These are phyloP conservation scores for Leptoclinus maculatus DNA, from an alignment of 2,797 vertebrate species.

Conservation along the genomic window DNA sequence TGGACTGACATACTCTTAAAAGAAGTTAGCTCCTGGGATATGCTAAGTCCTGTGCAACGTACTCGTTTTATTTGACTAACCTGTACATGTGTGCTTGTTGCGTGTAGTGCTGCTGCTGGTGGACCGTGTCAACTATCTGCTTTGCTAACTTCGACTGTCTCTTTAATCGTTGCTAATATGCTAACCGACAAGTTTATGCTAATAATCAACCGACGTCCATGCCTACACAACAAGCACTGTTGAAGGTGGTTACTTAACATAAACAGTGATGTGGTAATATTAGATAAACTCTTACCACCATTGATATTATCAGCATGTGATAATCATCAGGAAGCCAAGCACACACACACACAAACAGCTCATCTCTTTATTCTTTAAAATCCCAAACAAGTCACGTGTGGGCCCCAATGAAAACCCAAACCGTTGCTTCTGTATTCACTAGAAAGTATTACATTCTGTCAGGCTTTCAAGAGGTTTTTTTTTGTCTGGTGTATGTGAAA, in stretches of 20 bases:
- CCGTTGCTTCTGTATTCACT: slow-evolving; percentile 7
- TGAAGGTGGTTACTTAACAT: neutral
- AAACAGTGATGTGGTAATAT: slow-evolving; percentile 18
- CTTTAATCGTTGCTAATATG: slow-evolving; percentile 31
- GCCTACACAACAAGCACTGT: neutral
- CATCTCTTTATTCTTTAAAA: neutral
- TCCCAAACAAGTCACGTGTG: neutral
- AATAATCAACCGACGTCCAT: neutral
- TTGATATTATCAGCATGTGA: neutral
- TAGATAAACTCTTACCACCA: slow-evolving; percentile 14
- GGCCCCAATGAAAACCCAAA: neutral
- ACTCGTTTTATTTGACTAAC: neutral
- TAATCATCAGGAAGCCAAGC: slow-evolving; percentile 3
- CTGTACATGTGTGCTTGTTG: neutral
- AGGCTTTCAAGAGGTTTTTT: slow-evolving; percentile 10
- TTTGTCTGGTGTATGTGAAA: slow-evolving; percentile 20
- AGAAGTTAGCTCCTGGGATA: accelerated
- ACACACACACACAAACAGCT: neutral
- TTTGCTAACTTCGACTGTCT: slow-evolving; percentile 4
- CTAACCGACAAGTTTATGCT: slow-evolving; percentile 33
- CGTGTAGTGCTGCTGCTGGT: neutral
- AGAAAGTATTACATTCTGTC: slow-evolving; percentile 10
- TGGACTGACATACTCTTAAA: neutral
- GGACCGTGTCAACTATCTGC: neutral
- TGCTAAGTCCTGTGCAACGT: neutral